Evolutionary conservation across 2,888 invertebrate species (phyloP).

Genomic region (Leptopterna dolabrata): DNA sequence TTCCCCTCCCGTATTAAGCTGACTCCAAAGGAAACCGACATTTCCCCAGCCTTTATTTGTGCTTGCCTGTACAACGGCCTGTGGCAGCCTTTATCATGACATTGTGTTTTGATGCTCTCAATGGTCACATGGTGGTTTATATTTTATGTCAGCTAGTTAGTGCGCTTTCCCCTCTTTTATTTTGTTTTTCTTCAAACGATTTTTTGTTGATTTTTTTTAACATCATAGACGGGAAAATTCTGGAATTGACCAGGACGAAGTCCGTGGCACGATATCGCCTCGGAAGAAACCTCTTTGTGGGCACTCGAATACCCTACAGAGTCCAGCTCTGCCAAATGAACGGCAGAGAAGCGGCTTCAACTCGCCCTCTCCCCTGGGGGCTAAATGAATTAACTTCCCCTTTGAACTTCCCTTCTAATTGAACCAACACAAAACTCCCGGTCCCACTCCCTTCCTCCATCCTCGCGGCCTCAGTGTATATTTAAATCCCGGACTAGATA

Average conservation of each 20-base stretch:
- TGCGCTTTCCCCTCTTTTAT: not conserved
- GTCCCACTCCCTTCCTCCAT: not conserved
- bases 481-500: slow-evolving; percentile 10
- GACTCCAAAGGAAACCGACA: too few species aligned
- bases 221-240: not conserved
- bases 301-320: not conserved
- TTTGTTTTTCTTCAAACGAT: not conserved
- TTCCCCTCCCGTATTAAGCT: too few species aligned
- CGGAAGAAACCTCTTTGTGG: slow-evolving; percentile 6
- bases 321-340: slow-evolving; percentile 29
- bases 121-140: too few species aligned
- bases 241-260: not conserved
- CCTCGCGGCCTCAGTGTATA: not conserved
- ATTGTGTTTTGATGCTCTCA: too few species aligned
- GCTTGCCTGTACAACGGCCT: too few species aligned
- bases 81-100: too few species aligned
- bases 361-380: slow-evolving; percentile 13
- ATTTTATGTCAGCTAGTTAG: too few species aligned
- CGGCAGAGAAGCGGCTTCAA: slow-evolving; percentile 24
- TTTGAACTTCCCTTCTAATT: slow-evolving; percentile 52
- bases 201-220: not conserved
- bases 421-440: slow-evolving; percentile 50
- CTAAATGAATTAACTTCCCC: slow-evolving; percentile 54
- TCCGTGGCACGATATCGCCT: not conserved
- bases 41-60: too few species aligned